These are phyloP conservation scores for Ctenicera cuprea DNA, from an alignment of 2,888 invertebrate genomes.

Conservation along the genomic window DNA sequence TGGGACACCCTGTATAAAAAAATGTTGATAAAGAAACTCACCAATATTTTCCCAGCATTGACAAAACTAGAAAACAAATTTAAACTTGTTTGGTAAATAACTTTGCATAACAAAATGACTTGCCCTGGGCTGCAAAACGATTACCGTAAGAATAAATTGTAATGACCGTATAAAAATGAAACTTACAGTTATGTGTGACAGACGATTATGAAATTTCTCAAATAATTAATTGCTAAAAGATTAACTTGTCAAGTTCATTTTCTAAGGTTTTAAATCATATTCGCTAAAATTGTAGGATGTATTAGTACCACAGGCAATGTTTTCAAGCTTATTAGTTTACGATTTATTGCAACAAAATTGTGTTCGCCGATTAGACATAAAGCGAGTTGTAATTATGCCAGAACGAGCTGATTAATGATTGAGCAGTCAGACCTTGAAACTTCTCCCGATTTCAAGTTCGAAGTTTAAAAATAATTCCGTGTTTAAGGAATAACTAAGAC, in stretches of 20 bases:
- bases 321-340: conserved; percentile 24
- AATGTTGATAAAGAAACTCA: too few relatives aligned
- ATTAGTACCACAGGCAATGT: conserved; percentile 19
- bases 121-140: too few relatives aligned
- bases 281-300: conserved; percentile 9
- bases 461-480: conserved; percentile 47
- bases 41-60: too few relatives aligned
- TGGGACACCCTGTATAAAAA: too few relatives aligned
- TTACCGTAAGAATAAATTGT: too few relatives aligned
- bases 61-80: too few relatives aligned
- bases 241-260: conserved; percentile 20
- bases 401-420: conserved; percentile 20
- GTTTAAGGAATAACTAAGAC: conserved; percentile 36
- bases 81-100: too few relatives aligned
- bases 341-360: conserved; percentile 11
- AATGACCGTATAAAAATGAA: background rate
- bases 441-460: background rate
- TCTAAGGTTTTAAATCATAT: conserved; percentile 19
- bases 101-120: too few relatives aligned
- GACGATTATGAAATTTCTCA: conserved; percentile 24
- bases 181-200: conserved; percentile 14
- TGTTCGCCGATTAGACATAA: background rate
- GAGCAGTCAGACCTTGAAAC: background rate
- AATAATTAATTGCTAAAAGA: conserved; percentile 28
- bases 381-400: conserved; percentile 1